phyloP scores from a whole-genome alignment of 2,113 vertebrate species.

The Ovis aries region ARS-UI_Ramb_v3.0 NC_056071.1:13092501-13093000 shows the following conservation, averaged over 20 bases:
- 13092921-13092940: background rate
- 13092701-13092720: background rate
- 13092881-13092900: background rate
- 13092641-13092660: background rate
- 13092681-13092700: background rate
- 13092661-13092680: background rate
- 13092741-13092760: fast-evolving
- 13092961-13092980: background rate
- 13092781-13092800: background rate
- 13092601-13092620: fast-evolving
- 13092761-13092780: background rate
- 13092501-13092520: background rate
- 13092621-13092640: background rate
- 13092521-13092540: background rate
- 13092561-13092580: background rate
- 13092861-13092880: fast-evolving
- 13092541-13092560: background rate
- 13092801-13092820: fast-evolving
- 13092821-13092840: background rate
- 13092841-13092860: background rate
- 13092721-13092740: background rate
- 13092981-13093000: background rate
- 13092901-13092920: background rate
- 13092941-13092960: background rate
- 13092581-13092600: background rate